Evolutionary conservation across 2,113 vertebrate species (phyloP).

Genomic region (Crypturellus undulatus): DNA sequence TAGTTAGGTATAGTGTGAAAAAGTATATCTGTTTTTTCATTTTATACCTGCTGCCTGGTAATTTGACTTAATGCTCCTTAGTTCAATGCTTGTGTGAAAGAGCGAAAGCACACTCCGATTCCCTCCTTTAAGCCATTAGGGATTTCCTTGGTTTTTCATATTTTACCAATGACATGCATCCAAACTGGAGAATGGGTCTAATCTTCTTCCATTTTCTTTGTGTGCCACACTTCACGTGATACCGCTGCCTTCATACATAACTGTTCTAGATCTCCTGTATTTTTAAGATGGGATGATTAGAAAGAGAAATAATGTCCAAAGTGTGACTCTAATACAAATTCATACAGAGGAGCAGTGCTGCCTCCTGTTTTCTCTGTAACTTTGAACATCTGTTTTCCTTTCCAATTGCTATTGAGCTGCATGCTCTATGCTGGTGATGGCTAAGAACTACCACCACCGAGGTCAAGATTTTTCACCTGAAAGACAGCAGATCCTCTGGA

Average conservation of each 20-base stretch:
- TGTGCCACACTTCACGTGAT: background rate
- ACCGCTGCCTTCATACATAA: background rate
- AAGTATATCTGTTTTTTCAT: background rate
- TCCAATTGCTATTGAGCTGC: background rate
- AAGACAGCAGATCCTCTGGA: background rate
- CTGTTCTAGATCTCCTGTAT: background rate
- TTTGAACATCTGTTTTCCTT: background rate
- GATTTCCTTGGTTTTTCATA: background rate
- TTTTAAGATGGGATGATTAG: background rate
- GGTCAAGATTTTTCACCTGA: background rate
- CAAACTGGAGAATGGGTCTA: background rate
- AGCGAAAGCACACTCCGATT: background rate
- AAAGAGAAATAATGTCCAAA: background rate
- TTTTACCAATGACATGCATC: background rate
- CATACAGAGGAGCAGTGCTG: fast-evolving
- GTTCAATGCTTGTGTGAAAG: background rate
- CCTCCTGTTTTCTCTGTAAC: background rate
- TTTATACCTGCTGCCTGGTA: background rate
- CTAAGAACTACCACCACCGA: background rate
- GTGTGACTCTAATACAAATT: background rate
- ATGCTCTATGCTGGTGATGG: background rate
- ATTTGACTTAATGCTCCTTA: background rate
- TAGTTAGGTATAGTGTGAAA: fast-evolving
- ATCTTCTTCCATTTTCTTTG: background rate
- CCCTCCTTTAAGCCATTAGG: background rate